Base-by-base conservation (phyloP, 1,140 invertebrate species). In the Calosoma granatense region DNA sequence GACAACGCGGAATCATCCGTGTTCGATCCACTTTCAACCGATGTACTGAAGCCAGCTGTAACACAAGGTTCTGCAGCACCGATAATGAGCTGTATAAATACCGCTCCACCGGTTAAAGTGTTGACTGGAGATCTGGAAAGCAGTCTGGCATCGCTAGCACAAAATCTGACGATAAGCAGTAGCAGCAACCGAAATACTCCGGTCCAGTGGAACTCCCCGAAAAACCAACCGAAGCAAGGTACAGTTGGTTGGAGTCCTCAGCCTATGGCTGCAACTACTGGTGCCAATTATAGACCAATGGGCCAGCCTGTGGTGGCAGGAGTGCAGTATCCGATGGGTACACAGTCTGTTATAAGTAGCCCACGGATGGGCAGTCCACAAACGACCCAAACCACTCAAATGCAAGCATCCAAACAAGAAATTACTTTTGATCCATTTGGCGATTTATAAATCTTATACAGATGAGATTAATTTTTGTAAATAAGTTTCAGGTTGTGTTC, bases 71-170 rank as follows among this genome's bases (percentile, higher is more conserved):
- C 64, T 56, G 53, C 58, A 60, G 58, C 59, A 60, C 61, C 57
- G 57, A 60, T 30, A 6, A 47, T 47, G 41, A 17, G 9, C 9
- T 36, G 26, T n/a, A 60, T 69, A 68, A 56, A 71, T 68, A 53
- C 61, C 58, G 51, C 55, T n/a, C n/a, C 58, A 57, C 64, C 76
- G 51, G 79, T 82, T 20, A 84, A 83, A 70, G 84, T 95, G 43
- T 78, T 96, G 59, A 94, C 91, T 15, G 90, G 90, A 55, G 93
- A 97, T 75, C 76, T 97, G 65, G 92, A 97, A 72, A 89, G 88
- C 55, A 94, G 90, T 64, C 80, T 97, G 43, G 90, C 90, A 53
- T 88, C 85, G 56, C 76, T 97, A 59, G 92, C 91, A 57, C 88
- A 93, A 72, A 97, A 95, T 76, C 80, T 97, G 58, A 86, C 88